Evolutionary conservation across 1,140 invertebrate genomes (phyloP).

Genomic region (Aphaenogaster ashmeadi): DNA sequence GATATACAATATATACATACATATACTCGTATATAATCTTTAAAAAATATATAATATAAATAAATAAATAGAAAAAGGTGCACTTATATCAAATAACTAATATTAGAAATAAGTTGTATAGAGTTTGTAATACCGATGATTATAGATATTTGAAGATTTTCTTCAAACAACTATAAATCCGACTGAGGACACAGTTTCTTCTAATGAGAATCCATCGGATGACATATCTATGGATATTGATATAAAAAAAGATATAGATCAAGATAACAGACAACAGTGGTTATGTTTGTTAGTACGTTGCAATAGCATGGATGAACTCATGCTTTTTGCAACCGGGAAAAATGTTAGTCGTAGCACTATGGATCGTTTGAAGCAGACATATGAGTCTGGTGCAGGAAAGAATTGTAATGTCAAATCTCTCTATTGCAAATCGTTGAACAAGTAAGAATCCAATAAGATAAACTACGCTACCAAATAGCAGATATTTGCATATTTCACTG

Average conservation of each 20-base stretch:
- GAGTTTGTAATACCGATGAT: conserved; percentile 40
- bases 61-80: neutral
- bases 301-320: conserved; percentile 84
- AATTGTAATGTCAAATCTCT: conserved; percentile 85
- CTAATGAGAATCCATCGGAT: conserved; percentile 50
- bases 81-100: neutral
- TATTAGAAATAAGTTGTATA: conserved; percentile 13
- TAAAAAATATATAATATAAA: neutral
- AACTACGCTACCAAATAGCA: neutral
- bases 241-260: conserved; percentile 67
- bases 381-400: conserved; percentile 82
- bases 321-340: conserved; percentile 85
- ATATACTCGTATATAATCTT: neutral
- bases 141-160: conserved; percentile 83
- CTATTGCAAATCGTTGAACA: conserved; percentile 84
- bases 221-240: conserved; percentile 54
- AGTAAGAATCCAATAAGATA: conserved; percentile 75
- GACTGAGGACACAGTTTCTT: conserved; percentile 3
- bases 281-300: conserved; percentile 83
- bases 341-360: conserved; percentile 81
- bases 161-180: conserved; percentile 74
- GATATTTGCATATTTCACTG: conserved; percentile 46
- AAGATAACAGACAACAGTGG: conserved; percentile 79
- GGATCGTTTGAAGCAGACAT: conserved; percentile 82
- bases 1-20: neutral